Conservation (phyloP, 2,113 vertebrate species). For the Heterotis niloticus region DNA sequence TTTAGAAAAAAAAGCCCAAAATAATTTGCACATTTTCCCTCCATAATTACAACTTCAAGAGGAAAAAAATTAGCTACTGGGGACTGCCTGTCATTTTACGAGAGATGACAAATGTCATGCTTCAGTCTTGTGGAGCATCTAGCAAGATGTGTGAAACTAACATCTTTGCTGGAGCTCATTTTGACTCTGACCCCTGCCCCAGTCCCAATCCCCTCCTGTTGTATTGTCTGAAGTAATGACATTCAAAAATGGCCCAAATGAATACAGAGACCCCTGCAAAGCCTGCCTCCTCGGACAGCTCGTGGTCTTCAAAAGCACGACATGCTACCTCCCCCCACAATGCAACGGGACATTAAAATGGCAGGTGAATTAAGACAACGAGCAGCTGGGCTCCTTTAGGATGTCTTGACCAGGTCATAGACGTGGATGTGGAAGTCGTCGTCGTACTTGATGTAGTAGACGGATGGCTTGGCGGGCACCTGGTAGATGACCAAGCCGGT, state of each 20-base stretch:
- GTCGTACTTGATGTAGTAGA: conserved; percentile 78
- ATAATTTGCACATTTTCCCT: conserved; percentile 8
- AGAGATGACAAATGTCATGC: not conserved
- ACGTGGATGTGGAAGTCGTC: conserved; percentile 76
- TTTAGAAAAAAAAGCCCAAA: conserved; percentile 8
- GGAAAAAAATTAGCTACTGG: no score
- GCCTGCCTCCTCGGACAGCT: not conserved
- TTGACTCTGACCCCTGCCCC: not conserved
- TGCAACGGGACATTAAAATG: conserved; percentile 30
- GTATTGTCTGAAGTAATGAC: not conserved
- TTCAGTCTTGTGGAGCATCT: not conserved
- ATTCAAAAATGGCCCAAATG: not conserved
- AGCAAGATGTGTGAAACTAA: not conserved
- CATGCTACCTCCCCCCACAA: conserved; percentile 22
- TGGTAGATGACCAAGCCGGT: conserved; percentile 75
- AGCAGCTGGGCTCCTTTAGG: conserved; percentile 52
- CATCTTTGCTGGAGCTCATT: not conserved
- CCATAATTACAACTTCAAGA: not conserved
- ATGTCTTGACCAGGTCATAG: conserved; percentile 76
- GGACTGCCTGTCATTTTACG: not conserved
- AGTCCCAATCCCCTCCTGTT: not conserved
- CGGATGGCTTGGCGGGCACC: conserved; percentile 72
- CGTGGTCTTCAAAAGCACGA: not conserved
- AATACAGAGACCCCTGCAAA: not conserved
- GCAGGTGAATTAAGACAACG: conserved; percentile 23